Base-by-base conservation (phyloP, 2,113 vertebrate genomes). In the Rhinolophus ferrumequinum region DNA sequence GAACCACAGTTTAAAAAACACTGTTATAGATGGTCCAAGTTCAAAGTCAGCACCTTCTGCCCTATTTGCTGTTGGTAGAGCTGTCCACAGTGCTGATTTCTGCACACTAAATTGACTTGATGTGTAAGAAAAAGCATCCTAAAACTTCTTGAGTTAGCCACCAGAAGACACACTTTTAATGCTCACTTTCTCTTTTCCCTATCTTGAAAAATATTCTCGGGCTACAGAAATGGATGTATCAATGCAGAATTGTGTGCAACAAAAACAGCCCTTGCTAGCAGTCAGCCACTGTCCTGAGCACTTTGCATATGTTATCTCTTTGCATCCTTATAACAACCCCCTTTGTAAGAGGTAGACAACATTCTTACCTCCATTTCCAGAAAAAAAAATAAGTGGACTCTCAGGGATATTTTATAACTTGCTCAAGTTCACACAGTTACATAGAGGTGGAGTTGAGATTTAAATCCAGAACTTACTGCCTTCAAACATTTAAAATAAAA, bases 21-120 rank as follows among this genome's bases (percentile, higher is more conserved):
- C 66, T 60, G n/a, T 56, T 47, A 44, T 13, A 33, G 18, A 66
- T 69, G 28, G 9, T 76, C 24, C 67, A 92, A 44, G 38, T 77
- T 76, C 47, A 92, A 77, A 82, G 75, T 54, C 66, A 67, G 66
- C 5, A 13, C n/a, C 58, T 50, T 75, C 28, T n/a, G 21, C 15
- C n/a, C 2, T 14, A 3, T 26, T 19, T 64, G 11, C 67, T 12
- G 12, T 41, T 11, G 1, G 2, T n/a, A 28, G 95, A 86, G 41
- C 93, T 92, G 93, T 96, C 82, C 88, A 11, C 14, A 21, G 77
- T 95, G 72, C 88, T 98, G 85, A 97, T 86, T 84, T 85, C 50
- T 52, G 70, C 19, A 22, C 30, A 8, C 33, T 22, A 22, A n/a
- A 66, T 47, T 90, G 58, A 67, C 47, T 54, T 50, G 54, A 2